phyloP scores from a whole-genome alignment of 2,113 vertebrate species.

The Plestiodon gilberti region DNA sequence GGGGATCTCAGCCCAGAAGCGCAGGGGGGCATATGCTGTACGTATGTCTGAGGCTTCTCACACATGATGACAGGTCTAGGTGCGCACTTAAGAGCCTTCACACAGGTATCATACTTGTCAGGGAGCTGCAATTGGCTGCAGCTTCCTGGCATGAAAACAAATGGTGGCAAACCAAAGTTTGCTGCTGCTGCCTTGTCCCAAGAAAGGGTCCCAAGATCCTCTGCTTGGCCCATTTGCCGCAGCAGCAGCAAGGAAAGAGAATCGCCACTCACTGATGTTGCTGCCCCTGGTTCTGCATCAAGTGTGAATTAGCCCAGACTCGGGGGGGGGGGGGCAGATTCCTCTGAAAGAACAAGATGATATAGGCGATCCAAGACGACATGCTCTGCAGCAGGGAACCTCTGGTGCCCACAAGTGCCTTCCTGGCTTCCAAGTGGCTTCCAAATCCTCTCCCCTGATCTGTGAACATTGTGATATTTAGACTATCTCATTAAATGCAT shows the following conservation, averaged over 20 bases:
- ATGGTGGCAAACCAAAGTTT: no score
- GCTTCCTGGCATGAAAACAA: not conserved
- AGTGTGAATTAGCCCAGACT: not conserved
- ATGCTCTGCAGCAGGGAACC: no score
- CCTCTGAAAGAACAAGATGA: constrained; percentile 30
- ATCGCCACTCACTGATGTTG: no score
- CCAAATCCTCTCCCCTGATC: constrained; percentile 49
- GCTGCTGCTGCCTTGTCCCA: fast-evolving
- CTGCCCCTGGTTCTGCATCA: not conserved
- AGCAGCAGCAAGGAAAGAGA: not conserved
- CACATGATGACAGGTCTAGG: not conserved
- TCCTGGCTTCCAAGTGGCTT: no score
- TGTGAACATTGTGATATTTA: constrained; percentile 68
- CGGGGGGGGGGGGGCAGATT: not conserved
- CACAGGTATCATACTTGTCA: no score
- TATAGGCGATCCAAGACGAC: not conserved
- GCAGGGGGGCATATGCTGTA: not conserved
- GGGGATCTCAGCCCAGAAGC: not conserved
- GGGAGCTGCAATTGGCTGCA: not conserved
- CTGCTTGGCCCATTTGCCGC: not conserved
- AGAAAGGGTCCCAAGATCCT: not conserved
- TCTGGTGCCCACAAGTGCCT: not conserved
- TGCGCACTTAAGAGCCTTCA: no score
- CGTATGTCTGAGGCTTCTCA: not conserved
- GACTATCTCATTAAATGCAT: constrained; percentile 74